A percentile compares a stretch with the other conserved stretches of the same genome.
phyloP scores from a whole-genome alignment of 2,797 vertebrate genomes.

The Anniella stebbinsi region DNA sequence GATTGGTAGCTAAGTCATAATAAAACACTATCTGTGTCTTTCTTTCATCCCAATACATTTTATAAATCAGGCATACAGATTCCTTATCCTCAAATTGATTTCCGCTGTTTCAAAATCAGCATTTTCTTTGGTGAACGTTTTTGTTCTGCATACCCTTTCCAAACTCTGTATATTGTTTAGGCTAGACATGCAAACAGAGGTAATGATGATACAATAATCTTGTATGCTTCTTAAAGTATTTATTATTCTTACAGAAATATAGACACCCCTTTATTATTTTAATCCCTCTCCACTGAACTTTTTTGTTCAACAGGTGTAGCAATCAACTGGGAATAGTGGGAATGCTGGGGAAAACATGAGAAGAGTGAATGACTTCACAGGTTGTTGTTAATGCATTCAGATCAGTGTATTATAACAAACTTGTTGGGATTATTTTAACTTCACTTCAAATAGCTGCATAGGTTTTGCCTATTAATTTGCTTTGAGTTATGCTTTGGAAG shows the following conservation, averaged over 20 bases:
- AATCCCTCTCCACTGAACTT: not conserved
- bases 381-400: not conserved
- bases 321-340: not conserved
- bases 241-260: not conserved
- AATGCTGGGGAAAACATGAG: not conserved
- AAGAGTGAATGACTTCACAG: no score
- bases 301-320: not conserved
- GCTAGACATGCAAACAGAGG: not conserved
- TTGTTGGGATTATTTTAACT: not conserved
- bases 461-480: not conserved
- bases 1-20: not conserved
- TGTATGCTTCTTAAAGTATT: not conserved
- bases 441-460: not conserved
- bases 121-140: not conserved
- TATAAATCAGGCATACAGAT: not conserved
- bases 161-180: not conserved
- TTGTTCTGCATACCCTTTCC: not conserved
- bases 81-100: not conserved
- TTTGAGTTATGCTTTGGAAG: not conserved
- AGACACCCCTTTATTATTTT: not conserved
- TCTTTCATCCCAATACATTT: not conserved
- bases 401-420: not conserved
- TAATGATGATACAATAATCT: not conserved
- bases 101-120: not conserved
- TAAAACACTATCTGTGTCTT: not conserved